These are phyloP conservation scores for Gonioctena quinquepunctata DNA, from an alignment of 1,140 invertebrate genomes.

Conservation along the genomic window DNA sequence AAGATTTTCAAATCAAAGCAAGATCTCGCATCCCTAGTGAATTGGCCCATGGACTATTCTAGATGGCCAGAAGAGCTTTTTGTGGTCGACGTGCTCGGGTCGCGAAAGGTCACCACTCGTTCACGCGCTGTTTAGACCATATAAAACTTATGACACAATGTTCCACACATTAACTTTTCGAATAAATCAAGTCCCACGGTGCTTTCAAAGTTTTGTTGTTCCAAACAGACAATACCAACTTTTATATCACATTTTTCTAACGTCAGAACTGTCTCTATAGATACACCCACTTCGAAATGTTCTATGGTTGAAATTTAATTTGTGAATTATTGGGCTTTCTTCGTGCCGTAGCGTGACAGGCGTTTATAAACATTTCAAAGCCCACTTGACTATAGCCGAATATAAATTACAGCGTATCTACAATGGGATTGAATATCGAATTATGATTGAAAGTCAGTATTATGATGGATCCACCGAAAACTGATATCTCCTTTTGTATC, in stretches of 20 bases:
- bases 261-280: not conserved
- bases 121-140: conserved; percentile 17
- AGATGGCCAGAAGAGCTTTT: conserved; percentile 2
- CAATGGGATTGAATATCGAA: not conserved
- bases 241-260: conserved; percentile 16
- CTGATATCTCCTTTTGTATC: no score
- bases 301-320: conserved; percentile 4
- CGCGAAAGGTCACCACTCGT: conserved; percentile 5
- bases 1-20: no score
- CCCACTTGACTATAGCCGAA: not conserved
- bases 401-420: not conserved
- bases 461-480: no score
- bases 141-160: conserved; percentile 21
- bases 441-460: no score
- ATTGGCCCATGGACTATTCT: conserved; percentile 1
- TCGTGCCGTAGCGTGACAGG: not conserved
- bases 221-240: conserved; percentile 1
- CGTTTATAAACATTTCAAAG: not conserved
- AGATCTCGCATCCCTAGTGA: no score
- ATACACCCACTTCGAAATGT: not conserved
- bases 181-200: conserved; percentile 19
- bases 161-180: conserved; percentile 20
- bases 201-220: conserved; percentile 15
- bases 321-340: conserved; percentile 1
- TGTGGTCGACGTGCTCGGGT: conserved; percentile 11